Percentiles rank a stretch among this genome's conserved stretches.
Conservation (phyloP, 1,140 invertebrate genomes). For the Drosophila seguyi region DNA sequence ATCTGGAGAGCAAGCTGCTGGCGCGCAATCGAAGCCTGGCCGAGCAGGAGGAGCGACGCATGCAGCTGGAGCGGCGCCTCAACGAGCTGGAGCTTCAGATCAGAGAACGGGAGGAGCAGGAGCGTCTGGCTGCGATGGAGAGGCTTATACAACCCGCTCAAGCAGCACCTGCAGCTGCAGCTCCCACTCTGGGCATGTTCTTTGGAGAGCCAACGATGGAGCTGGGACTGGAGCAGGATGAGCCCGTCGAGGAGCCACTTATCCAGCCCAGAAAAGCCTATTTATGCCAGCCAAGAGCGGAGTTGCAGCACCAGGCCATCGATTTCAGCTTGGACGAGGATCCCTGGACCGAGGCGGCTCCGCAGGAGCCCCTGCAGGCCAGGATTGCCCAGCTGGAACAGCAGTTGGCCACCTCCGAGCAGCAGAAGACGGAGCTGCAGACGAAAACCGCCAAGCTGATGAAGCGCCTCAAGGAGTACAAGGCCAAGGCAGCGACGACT, state of each 20-base stretch:
- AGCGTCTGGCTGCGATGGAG: slow-evolving; percentile 48
- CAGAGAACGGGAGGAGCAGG: slow-evolving; percentile 46
- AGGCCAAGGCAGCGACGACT: slow-evolving; percentile 80
- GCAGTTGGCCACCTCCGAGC: slow-evolving; percentile 85
- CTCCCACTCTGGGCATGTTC: slow-evolving; percentile 76
- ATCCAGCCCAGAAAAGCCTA: slow-evolving; percentile 87
- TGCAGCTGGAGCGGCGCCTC: slow-evolving; percentile 57
- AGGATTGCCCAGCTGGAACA: slow-evolving; percentile 86
- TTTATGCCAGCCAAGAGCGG: slow-evolving; percentile 82
- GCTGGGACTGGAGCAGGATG: slow-evolving; percentile 46
- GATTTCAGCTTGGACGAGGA: slow-evolving; percentile 87
- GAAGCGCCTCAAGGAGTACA: slow-evolving; percentile 92
- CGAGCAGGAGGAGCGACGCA: slow-evolving; percentile 54
- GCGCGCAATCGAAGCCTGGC: slow-evolving; percentile 45
- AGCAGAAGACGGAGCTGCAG: slow-evolving; percentile 88
- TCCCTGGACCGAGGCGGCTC: slow-evolving; percentile 57
- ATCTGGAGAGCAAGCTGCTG: slow-evolving; percentile 65
- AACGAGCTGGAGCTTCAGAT: slow-evolving; percentile 34
- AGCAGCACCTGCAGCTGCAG: background rate
- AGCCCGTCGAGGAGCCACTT: slow-evolving; percentile 85
- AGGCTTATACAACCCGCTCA: slow-evolving; percentile 45
- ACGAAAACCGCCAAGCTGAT: slow-evolving; percentile 89
- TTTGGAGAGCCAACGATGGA: slow-evolving; percentile 53
- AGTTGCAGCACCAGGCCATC: slow-evolving; percentile 74
- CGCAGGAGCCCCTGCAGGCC: slow-evolving; percentile 75